Conservation (phyloP, 2,113 vertebrate species). For the Eulemur macaco region DNA sequence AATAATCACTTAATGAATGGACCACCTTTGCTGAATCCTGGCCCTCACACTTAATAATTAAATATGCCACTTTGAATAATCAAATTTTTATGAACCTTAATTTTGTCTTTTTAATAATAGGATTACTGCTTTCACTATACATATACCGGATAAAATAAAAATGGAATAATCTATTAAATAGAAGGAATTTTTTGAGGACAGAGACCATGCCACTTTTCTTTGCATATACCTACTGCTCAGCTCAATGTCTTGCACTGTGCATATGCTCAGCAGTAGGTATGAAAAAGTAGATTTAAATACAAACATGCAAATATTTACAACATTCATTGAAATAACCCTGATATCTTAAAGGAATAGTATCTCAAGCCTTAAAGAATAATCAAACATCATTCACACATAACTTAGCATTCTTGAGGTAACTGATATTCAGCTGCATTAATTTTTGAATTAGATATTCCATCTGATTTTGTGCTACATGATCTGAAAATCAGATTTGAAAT, state of each 20-base stretch:
- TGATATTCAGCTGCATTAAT: slow-evolving; percentile 46
- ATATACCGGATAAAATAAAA: not conserved
- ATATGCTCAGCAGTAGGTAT: not conserved
- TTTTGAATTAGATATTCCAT: slow-evolving; percentile 49
- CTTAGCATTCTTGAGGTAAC: slow-evolving; percentile 8
- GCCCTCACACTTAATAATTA: not conserved
- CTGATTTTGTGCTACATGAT: slow-evolving; percentile 55
- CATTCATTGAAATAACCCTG: not conserved
- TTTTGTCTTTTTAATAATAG: not conserved
- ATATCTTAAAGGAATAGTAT: not conserved
- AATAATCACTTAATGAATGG: not conserved
- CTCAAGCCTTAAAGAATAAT: not conserved
- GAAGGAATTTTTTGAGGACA: not conserved
- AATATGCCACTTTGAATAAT: not conserved
- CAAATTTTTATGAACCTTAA: not conserved
- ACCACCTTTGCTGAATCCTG: not conserved
- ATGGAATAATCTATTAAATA: not conserved
- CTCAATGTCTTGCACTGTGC: not conserved
- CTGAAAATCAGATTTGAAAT: slow-evolving; percentile 63
- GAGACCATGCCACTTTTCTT: not conserved
- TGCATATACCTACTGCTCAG: not conserved
- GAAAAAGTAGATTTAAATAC: not conserved
- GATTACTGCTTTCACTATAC: not conserved
- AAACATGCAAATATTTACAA: not conserved
- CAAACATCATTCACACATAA: not conserved